Conservation (phyloP, 2,797 vertebrate genomes). For the Triplophysa yarkandensis region DNA sequence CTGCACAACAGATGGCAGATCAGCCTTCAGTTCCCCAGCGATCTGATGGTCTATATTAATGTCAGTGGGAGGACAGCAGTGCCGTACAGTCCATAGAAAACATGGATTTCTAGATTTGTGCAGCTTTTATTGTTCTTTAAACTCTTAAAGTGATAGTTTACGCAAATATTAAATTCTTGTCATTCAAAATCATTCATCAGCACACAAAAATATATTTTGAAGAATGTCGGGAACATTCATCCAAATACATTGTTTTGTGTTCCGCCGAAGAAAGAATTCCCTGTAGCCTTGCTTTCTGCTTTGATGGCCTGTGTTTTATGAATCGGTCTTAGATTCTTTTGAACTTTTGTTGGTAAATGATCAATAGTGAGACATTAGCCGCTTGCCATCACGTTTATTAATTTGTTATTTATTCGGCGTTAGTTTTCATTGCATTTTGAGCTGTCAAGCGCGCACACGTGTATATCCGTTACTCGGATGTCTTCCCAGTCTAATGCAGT, state of each 20-base stretch:
- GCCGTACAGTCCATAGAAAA: slow-evolving; percentile 27
- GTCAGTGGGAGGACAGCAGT: slow-evolving; percentile 23
- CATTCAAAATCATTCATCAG: too few species aligned
- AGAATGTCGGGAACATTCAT: too few species aligned
- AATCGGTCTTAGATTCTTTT: not conserved
- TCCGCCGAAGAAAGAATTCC: too few species aligned
- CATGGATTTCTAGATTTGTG: not conserved
- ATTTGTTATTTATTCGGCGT: not conserved
- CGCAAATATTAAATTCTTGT: too few species aligned
- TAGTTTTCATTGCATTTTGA: slow-evolving; percentile 9
- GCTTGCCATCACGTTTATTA: slow-evolving; percentile 27
- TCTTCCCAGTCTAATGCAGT: not conserved
- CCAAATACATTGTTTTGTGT: too few species aligned
- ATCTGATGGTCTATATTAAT: slow-evolving; percentile 30
- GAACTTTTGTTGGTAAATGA: slow-evolving; percentile 1
- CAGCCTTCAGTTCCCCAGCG: slow-evolving; percentile 28
- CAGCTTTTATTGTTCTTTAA: not conserved
- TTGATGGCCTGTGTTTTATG: slow-evolving; percentile 1
- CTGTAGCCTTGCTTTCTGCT: too few species aligned
- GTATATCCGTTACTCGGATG: not conserved
- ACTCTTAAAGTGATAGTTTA: not conserved
- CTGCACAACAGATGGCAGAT: slow-evolving; percentile 51
- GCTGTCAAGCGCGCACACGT: slow-evolving; percentile 15
- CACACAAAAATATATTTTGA: too few species aligned
- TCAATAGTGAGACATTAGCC: slow-evolving; percentile 26